Percentiles rank a stretch among this genome's conserved stretches.
Evolutionary conservation across 2,797 vertebrate genomes (phyloP).

Genomic region (Clamator glandarius): DNA sequence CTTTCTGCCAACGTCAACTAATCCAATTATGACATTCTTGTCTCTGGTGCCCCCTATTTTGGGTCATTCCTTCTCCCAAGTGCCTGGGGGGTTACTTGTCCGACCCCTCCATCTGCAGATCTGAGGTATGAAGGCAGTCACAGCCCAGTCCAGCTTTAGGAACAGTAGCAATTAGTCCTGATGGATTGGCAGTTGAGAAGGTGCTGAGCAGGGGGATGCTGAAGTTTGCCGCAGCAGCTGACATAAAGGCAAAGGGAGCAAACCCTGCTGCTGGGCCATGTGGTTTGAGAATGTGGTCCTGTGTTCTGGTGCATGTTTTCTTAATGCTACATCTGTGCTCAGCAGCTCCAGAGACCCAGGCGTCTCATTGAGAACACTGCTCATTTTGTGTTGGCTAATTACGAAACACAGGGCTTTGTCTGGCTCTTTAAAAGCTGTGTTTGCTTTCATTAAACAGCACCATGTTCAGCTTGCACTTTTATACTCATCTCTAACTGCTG

Average conservation of each 20-base stretch:
- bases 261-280: background rate
- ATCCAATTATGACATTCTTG: background rate
- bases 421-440: background rate
- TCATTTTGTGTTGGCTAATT: background rate
- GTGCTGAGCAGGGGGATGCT: background rate
- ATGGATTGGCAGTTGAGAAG: background rate
- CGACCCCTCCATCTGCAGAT: background rate
- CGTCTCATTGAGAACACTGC: background rate
- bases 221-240: background rate
- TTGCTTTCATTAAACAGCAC: background rate
- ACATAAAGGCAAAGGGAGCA: background rate
- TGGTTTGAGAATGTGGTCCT: background rate
- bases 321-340: background rate
- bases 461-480: background rate
- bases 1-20: background rate
- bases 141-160: background rate
- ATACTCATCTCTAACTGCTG: background rate
- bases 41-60: background rate
- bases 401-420: background rate
- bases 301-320: background rate
- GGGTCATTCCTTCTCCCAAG: background rate
- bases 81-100: background rate
- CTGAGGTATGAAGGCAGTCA: background rate
- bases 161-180: background rate
- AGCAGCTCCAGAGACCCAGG: background rate